A percentile compares a stretch with the other conserved stretches of the same genome.
phyloP scores from a whole-genome alignment of 2,113 vertebrate species.

The Astur gentilis region DNA sequence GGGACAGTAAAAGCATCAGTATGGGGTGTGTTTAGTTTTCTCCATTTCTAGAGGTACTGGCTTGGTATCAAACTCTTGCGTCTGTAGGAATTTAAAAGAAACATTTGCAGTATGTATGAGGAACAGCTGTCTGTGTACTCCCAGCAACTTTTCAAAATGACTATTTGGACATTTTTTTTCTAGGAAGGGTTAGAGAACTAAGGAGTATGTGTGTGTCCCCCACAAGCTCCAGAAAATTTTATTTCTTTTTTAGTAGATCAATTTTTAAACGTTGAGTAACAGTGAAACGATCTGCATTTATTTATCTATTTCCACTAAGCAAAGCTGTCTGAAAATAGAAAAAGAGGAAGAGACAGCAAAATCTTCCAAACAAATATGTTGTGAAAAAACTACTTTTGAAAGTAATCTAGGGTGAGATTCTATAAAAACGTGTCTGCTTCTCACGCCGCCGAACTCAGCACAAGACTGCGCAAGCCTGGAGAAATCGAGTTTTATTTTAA shows the following conservation, averaged over 20 bases:
- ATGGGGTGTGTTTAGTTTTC: constrained; percentile 79
- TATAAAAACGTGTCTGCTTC: constrained; percentile 69
- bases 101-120: constrained; percentile 81
- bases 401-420: constrained; percentile 70
- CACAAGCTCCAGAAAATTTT: neutral
- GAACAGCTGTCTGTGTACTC: constrained; percentile 78
- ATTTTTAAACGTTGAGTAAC: constrained; percentile 57
- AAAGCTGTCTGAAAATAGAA: constrained; percentile 56
- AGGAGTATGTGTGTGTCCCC: constrained; percentile 1
- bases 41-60: constrained; percentile 78
- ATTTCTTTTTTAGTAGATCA: constrained; percentile 45
- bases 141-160: constrained; percentile 73
- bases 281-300: constrained; percentile 28
- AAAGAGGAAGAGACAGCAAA: constrained; percentile 62
- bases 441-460: constrained; percentile 59
- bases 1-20: constrained; percentile 78
- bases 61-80: constrained; percentile 74
- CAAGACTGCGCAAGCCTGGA: constrained; percentile 68
- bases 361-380: constrained; percentile 70
- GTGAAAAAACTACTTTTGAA: constrained; percentile 69
- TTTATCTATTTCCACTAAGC: constrained; percentile 49
- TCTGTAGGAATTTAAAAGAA: constrained; percentile 79
- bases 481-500: constrained; percentile 73
- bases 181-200: constrained; percentile 63
- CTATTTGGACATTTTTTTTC: constrained; percentile 67